A percentile compares a stretch with the other conserved stretches of the same genome.
These are phyloP conservation scores for Panorpa germanica DNA, from an alignment of 2,888 invertebrate species.

Conservation along the genomic window DNA sequence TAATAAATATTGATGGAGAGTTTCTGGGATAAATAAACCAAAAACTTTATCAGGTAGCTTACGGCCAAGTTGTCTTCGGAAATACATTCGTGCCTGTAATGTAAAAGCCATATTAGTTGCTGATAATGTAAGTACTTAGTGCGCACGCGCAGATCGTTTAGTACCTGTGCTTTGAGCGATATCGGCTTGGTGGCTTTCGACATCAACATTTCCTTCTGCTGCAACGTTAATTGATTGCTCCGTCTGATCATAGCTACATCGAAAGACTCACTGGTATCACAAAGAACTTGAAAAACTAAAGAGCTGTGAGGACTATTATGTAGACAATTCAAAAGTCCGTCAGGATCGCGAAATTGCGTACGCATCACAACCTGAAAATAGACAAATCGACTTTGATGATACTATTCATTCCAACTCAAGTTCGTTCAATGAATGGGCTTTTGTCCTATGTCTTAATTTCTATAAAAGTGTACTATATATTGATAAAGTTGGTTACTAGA, in stretches of 20 bases:
- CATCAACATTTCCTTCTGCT: slow-evolving; percentile 44
- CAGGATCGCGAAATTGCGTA: slow-evolving; percentile 67
- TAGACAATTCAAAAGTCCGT: slow-evolving; percentile 62
- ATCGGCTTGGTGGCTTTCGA: slow-evolving; percentile 46
- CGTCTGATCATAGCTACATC: slow-evolving; percentile 64
- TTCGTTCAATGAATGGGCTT: no score
- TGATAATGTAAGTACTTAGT: no score
- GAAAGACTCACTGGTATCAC: slow-evolving; percentile 59
- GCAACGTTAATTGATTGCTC: slow-evolving; percentile 40
- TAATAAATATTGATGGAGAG: slow-evolving; percentile 13
- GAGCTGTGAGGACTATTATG: slow-evolving; percentile 37
- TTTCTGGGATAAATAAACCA: slow-evolving; percentile 11
- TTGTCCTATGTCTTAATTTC: no score
- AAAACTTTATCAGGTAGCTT: slow-evolving; percentile 12
- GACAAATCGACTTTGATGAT: background rate
- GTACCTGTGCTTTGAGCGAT: slow-evolving; percentile 43
- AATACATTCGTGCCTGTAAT: slow-evolving; percentile 10
- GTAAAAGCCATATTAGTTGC: no score
- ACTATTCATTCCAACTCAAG: slow-evolving; percentile 1
- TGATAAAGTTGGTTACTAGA: no score
- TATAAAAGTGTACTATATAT: no score
- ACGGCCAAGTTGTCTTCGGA: slow-evolving; percentile 12
- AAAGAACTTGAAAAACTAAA: slow-evolving; percentile 40
- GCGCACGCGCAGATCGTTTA: no score
- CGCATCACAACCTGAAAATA: slow-evolving; percentile 49